A percentile compares a stretch with the other conserved stretches of the same genome.
Conservation (phyloP, 2,888 invertebrate species). For the Pediacus dermestoides region DNA sequence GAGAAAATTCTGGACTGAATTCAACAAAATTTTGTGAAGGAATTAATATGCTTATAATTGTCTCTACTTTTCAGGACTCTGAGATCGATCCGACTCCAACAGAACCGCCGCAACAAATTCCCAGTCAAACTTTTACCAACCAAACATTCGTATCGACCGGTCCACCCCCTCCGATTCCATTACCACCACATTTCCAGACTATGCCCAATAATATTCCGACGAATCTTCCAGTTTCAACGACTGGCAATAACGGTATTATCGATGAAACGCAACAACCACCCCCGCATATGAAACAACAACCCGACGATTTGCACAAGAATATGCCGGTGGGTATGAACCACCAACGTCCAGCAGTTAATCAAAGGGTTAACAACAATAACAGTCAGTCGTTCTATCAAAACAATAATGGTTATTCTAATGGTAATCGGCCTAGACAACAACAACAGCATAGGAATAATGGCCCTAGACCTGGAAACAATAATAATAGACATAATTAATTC, state of each 20-base stretch:
- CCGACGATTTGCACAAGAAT: slow-evolving; percentile 19
- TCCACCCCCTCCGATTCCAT: slow-evolving; percentile 55
- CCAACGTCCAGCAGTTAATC: slow-evolving; percentile 22
- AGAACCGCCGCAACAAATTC: slow-evolving; percentile 58
- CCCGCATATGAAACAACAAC: slow-evolving; percentile 18
- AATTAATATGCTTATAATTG: no score
- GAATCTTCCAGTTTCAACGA: slow-evolving; percentile 19
- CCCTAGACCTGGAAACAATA: slow-evolving; percentile 29
- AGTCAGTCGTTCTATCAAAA: slow-evolving; percentile 44
- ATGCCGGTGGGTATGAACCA: no score
- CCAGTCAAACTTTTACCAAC: slow-evolving; percentile 82
- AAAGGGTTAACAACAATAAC: slow-evolving; percentile 26
- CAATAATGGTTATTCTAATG: slow-evolving; percentile 39
- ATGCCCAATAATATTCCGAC: slow-evolving; percentile 33
- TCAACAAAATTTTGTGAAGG: no score
- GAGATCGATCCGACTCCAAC: slow-evolving; percentile 74
- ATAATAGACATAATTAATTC: slow-evolving; percentile 23
- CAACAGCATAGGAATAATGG: slow-evolving; percentile 34
- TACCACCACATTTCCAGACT: slow-evolving; percentile 52
- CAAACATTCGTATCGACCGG: slow-evolving; percentile 64
- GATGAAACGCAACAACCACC: slow-evolving; percentile 40
- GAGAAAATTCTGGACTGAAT: no score
- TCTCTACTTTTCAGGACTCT: slow-evolving; percentile 63
- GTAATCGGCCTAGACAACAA: slow-evolving; percentile 37
- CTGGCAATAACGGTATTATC: slow-evolving; percentile 1